Evolutionary conservation across 2,888 invertebrate species (phyloP).

Genomic region (Cantharis rustica): DNA sequence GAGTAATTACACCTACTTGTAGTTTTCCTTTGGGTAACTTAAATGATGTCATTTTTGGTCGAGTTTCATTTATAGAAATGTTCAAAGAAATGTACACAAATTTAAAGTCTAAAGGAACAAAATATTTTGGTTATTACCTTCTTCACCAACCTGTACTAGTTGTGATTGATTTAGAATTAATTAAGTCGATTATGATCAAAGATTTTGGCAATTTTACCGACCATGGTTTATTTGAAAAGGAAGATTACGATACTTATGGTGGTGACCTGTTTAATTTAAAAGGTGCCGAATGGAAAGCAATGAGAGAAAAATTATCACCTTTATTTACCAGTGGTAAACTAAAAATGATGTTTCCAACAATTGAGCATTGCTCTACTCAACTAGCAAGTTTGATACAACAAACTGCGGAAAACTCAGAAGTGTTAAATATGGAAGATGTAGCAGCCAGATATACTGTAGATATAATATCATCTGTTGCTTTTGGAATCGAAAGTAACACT

Average conservation of each 20-base stretch:
- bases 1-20: too few species aligned
- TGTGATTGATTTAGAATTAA: not conserved
- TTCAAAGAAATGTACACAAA: too few species aligned
- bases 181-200: not conserved
- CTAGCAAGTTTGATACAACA: constrained; percentile 27
- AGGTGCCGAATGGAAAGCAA: not conserved
- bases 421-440: constrained; percentile 54
- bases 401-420: constrained; percentile 30
- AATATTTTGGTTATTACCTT: not conserved
- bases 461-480: not conserved
- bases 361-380: not conserved
- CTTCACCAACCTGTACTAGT: not conserved
- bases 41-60: too few species aligned
- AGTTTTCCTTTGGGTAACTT: too few species aligned
- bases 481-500: not conserved
- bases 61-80: too few species aligned
- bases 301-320: not conserved
- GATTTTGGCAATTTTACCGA: not conserved
- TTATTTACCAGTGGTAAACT: not conserved
- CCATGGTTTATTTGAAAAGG: not conserved
- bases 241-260: not conserved
- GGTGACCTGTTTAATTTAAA: not conserved
- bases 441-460: constrained; percentile 52
- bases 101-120: too few species aligned
- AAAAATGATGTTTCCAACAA: not conserved